Conservation (phyloP, 2,888 invertebrate species). For the Tipula unca region DNA sequence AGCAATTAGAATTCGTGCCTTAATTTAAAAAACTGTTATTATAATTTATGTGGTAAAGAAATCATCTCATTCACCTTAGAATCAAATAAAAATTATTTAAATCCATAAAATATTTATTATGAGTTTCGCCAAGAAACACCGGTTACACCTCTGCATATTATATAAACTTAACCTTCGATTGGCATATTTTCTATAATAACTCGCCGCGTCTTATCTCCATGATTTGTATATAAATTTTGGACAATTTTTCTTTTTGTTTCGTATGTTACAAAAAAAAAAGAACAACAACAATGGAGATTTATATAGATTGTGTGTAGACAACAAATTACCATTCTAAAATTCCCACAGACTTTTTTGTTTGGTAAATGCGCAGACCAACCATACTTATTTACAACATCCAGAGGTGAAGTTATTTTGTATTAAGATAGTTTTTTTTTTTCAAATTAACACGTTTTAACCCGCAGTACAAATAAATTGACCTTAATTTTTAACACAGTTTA, state of each 20-base stretch:
- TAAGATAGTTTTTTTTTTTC: neutral
- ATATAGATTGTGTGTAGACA: neutral
- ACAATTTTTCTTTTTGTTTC: neutral
- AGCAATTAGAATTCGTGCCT: too few relatives aligned
- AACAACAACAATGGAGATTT: neutral
- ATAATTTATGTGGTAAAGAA: too few relatives aligned
- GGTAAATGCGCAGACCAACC: too few relatives aligned
- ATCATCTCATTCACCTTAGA: too few relatives aligned
- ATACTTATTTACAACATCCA: neutral
- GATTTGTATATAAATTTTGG: neutral
- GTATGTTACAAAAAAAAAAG: neutral
- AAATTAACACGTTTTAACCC: neutral
- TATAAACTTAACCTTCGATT: neutral
- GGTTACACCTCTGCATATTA: neutral
- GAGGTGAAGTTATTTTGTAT: neutral
- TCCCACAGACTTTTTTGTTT: neutral
- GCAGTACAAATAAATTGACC: neutral
- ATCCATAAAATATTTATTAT: neutral
- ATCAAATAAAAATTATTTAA: neutral
- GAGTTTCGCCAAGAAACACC: neutral
- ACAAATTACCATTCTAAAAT: neutral
- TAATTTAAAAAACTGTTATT: too few relatives aligned
- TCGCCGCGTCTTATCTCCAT: neutral
- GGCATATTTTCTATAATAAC: neutral
- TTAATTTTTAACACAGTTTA: too few relatives aligned